These are phyloP conservation scores for Buathra laborator DNA, from an alignment of 2,888 invertebrate species.

Conservation along the genomic window DNA sequence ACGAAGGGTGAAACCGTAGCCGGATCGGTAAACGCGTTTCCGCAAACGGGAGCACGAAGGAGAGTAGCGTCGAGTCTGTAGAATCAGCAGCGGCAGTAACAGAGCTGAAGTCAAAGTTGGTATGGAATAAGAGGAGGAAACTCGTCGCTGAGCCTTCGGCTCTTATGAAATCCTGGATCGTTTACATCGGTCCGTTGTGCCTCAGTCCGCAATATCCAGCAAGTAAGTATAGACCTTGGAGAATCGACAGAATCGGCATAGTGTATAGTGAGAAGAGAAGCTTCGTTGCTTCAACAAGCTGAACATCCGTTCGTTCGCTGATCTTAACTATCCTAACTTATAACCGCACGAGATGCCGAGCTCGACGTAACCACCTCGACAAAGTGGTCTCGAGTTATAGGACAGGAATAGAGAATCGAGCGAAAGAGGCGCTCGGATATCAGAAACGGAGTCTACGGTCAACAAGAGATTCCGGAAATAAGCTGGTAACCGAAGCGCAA, in stretches of 20 bases:
- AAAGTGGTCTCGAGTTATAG: not conserved
- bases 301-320: not conserved
- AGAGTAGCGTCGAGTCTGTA: not conserved
- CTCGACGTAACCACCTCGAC: not conserved
- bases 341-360: constrained; percentile 15
- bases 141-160: constrained; percentile 42
- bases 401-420: not conserved
- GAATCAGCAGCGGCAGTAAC: constrained; percentile 52
- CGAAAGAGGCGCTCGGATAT: constrained; percentile 3
- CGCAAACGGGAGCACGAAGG: constrained; percentile 41
- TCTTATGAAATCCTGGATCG: constrained; percentile 49
- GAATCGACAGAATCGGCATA: not conserved
- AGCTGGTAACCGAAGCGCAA: constrained; percentile 17
- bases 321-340: constrained; percentile 28
- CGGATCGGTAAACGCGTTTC: constrained; percentile 51
- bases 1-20: constrained; percentile 13
- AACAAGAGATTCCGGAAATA: not conserved
- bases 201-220: not conserved
- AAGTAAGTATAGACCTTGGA: constrained; percentile 6
- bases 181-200: constrained; percentile 25
- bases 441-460: not conserved
- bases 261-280: not conserved
- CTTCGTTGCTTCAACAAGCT: not conserved
- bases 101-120: constrained; percentile 51
- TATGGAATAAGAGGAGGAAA: constrained; percentile 70